A percentile compares a stretch with the other conserved stretches of the same genome.
Evolutionary conservation across 2,888 invertebrate genomes (phyloP).

Genomic region (Atrina japonica): DNA sequence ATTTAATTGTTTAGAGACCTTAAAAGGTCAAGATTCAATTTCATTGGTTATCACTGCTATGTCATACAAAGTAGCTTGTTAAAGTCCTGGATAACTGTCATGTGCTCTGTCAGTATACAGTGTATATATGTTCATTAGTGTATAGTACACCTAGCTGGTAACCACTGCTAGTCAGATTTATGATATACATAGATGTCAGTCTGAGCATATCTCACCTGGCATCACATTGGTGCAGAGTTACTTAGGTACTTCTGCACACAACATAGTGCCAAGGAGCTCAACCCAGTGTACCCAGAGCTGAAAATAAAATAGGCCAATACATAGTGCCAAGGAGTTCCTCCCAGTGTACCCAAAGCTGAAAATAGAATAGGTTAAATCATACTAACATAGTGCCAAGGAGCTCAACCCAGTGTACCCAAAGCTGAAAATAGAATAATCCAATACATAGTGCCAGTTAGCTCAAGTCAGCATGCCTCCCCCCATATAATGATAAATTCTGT

Average conservation of each 20-base stretch:
- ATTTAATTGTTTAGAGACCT: too few relatives aligned
- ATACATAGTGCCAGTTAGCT: slow-evolving; percentile 17
- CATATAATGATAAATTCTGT: too few relatives aligned
- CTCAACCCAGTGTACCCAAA: background rate
- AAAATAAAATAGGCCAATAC: background rate
- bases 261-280: slow-evolving; percentile 45
- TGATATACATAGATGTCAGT: too few relatives aligned
- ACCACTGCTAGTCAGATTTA: too few relatives aligned
- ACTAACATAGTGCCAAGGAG: slow-evolving; percentile 47
- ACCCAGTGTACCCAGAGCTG: background rate
- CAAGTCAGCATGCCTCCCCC: slow-evolving; percentile 15
- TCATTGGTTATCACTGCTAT: too few relatives aligned
- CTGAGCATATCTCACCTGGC: slow-evolving; percentile 54
- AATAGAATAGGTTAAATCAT: background rate
- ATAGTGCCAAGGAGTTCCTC: slow-evolving; percentile 21
- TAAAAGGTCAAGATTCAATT: too few relatives aligned
- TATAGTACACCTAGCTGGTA: too few relatives aligned
- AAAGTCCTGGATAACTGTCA: too few relatives aligned
- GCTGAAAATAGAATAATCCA: background rate
- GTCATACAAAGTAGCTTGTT: too few relatives aligned
- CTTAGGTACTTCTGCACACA: slow-evolving; percentile 48
- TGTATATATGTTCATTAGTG: too few relatives aligned
- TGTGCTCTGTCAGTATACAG: too few relatives aligned
- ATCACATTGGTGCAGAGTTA: slow-evolving; percentile 65
- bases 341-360: background rate